Evolutionary conservation across 2,797 vertebrate genomes (phyloP), one percentile per base, ranked within the genome.

Genomic region (Sebastes variabilis): DNA sequence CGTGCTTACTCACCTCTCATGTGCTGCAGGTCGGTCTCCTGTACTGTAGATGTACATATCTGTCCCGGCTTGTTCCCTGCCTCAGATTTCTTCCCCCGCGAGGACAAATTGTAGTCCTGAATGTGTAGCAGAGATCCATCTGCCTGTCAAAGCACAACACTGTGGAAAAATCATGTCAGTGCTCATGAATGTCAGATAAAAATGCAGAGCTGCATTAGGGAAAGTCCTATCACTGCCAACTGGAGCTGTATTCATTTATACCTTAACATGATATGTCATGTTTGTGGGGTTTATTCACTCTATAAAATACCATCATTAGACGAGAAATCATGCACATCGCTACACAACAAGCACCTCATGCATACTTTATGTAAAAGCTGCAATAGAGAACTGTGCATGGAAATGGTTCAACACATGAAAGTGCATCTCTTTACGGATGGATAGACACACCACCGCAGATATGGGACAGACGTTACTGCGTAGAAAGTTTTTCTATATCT

Each of bases 11-110:
- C 76, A 77, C 73, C 79, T 84, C 82, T 82, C 68, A 29, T 67
- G 10, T 58, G 71, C 80, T 80, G 70, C 72, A 78, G 29, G 66
- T 83, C 78, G 59, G 74, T 65, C 77, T 87, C 78, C 75, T 72
- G 49, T 62, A 72, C 58, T 72, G 52, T 74, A 85, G 80, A 82
- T 74, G 64, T 59, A 46, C 55, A 77, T 80, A 91, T 95, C 82
- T 94, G 93, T 84, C 80, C 83, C 87, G 72, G 92, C 94, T 94
- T 93, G 94, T 92, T 84, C 74, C 54, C 67, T 29, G 84, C 60
- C 80, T 83, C 60, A n/a, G 66, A 58, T 81, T 70, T 67, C 75
- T 76, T 88, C 58, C 77, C 73, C 71, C 14, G 58, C 59, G 1
- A 88, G 82, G 87, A 90, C 62, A 90, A 89, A 85, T 82, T 89